These are phyloP conservation scores for Clepsis dumicolana DNA, from an alignment of 2,888 invertebrate genomes.

Conservation along the genomic window DNA sequence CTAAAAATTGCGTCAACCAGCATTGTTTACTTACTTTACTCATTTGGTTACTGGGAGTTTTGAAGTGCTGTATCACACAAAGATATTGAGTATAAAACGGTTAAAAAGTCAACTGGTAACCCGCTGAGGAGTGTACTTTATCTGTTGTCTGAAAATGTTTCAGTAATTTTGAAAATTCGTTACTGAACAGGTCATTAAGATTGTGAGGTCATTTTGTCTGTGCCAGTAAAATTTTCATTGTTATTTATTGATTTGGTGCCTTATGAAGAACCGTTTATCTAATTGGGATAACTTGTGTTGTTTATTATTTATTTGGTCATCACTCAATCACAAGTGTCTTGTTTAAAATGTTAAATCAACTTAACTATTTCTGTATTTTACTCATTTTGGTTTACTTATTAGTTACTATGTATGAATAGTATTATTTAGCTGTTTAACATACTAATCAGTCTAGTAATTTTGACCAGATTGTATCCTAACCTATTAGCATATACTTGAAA, in stretches of 20 bases:
- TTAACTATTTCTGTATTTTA: too few species aligned
- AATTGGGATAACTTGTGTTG: not conserved
- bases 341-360: too few species aligned
- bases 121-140: not conserved
- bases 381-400: too few species aligned
- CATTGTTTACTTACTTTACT: conserved; percentile 31
- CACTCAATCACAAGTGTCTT: too few species aligned
- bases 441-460: too few species aligned
- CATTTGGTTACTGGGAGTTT: conserved; percentile 32
- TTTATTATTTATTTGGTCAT: not conserved
- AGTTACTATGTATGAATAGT: too few species aligned
- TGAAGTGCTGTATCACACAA: not conserved
- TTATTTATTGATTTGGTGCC: too few species aligned
- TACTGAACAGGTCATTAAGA: not conserved
- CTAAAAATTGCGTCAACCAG: not conserved
- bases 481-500: too few species aligned
- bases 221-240: not conserved
- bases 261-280: too few species aligned
- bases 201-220: not conserved
- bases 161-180: not conserved
- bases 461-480: too few species aligned
- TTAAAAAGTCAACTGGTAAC: conserved; percentile 4
- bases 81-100: conserved; percentile 3
- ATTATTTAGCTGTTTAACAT: too few species aligned
- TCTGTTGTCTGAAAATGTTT: not conserved